Evolutionary conservation across 2,888 invertebrate genomes (phyloP).

Genomic region (Crepidodera aurea): DNA sequence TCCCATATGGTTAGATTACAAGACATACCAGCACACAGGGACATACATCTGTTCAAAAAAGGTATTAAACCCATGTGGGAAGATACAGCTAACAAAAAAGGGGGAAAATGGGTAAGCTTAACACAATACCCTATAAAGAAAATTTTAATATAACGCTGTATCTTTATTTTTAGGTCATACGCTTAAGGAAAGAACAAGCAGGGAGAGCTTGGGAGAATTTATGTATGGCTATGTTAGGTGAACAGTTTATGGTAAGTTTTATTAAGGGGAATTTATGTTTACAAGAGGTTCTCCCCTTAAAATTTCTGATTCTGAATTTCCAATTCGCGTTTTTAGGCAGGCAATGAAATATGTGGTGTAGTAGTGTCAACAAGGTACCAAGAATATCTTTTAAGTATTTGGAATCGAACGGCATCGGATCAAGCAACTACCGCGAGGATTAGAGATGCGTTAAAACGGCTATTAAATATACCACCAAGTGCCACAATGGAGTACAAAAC

Average conservation of each 20-base stretch:
- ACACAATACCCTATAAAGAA: too few species aligned
- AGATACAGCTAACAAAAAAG: constrained; percentile 93
- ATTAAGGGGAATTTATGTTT: too few species aligned
- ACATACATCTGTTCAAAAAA: constrained; percentile 96
- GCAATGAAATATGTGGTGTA: constrained; percentile 97
- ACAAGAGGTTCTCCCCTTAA: too few species aligned
- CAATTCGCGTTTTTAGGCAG: constrained; percentile 65
- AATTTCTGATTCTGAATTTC: background rate
- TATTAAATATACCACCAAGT: constrained; percentile 92
- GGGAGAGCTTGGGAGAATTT: constrained; percentile 99
- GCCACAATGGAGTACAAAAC: constrained; percentile 95
- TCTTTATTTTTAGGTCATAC: constrained; percentile 69
- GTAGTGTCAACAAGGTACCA: constrained; percentile 95
- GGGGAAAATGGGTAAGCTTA: constrained; percentile 93
- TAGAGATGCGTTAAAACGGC: constrained; percentile 91
- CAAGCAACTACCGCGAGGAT: constrained; percentile 88
- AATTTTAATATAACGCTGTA: too few species aligned
- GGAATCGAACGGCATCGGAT: constrained; percentile 96
- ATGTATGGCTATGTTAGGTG: constrained; percentile 97
- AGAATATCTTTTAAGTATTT: constrained; percentile 95
- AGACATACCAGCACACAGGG: constrained; percentile 89
- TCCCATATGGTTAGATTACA: constrained; percentile 89
- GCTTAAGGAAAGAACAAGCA: constrained; percentile 92
- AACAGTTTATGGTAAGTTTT: constrained; percentile 88
- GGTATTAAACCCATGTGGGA: constrained; percentile 99